Conservation (phyloP, 1,140 invertebrate genomes). For the Dinoponera quadriceps region DNA sequence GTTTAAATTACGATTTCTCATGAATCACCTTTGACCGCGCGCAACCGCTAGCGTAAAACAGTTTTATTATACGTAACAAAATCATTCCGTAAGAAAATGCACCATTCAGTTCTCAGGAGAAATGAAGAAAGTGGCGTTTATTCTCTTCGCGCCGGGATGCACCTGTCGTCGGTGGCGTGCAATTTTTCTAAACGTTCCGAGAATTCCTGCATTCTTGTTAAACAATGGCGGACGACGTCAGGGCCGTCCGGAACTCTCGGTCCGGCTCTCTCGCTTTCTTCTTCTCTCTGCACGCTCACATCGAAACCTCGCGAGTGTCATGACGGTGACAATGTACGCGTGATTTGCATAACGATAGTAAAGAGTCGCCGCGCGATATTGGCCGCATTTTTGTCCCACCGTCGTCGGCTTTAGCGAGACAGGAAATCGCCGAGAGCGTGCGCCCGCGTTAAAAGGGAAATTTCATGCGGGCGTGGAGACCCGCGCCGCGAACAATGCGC, state of each 20-base stretch:
- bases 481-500: background rate
- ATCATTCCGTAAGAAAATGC: slow-evolving; percentile 27
- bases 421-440: slow-evolving; percentile 14
- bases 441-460: slow-evolving; percentile 46
- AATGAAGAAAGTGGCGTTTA: slow-evolving; percentile 25
- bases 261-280: slow-evolving; percentile 27
- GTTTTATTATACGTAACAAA: slow-evolving; percentile 7
- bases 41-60: background rate
- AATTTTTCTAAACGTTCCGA: slow-evolving; percentile 33
- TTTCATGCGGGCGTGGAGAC: slow-evolving; percentile 41
- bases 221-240: slow-evolving; percentile 31
- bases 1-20: background rate
- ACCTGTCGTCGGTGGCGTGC: slow-evolving; percentile 7
- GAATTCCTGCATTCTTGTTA: slow-evolving; percentile 41
- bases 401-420: slow-evolving; percentile 5
- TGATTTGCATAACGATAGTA: background rate
- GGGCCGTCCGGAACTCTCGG: no score
- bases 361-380: slow-evolving; percentile 14
- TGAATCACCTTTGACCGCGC: background rate
- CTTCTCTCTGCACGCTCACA: background rate
- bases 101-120: background rate
- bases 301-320: background rate
- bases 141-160: slow-evolving; percentile 16
- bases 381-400: background rate
- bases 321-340: slow-evolving; percentile 16